Conservation (phyloP, 2,888 invertebrate genomes). For the Charanyca ferruginea region DNA sequence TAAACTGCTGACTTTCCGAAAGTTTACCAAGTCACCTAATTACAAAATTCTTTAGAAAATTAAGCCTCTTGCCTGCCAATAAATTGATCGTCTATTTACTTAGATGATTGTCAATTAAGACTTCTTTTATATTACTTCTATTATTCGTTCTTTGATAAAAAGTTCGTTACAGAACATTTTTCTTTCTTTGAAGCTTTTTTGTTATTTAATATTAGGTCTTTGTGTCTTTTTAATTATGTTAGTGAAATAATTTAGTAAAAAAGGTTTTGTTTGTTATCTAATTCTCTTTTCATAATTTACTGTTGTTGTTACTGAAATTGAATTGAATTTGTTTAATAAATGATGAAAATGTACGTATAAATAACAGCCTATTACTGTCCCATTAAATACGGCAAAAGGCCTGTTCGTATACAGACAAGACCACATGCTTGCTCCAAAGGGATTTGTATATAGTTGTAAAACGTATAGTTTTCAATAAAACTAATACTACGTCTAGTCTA, state of each 20-base stretch:
- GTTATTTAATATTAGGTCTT: neutral
- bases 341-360: no score
- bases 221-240: neutral
- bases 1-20: neutral
- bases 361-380: no score
- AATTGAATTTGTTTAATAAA: no score
- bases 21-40: slow-evolving; percentile 5
- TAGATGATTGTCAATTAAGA: slow-evolving; percentile 40
- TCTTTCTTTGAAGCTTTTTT: slow-evolving; percentile 17
- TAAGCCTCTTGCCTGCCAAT: slow-evolving; percentile 22
- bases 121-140: slow-evolving; percentile 12
- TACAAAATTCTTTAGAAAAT: slow-evolving; percentile 22
- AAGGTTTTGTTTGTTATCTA: neutral
- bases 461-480: no score
- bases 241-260: neutral
- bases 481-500: no score
- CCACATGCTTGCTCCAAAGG: no score
- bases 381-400: no score
- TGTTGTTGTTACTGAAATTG: no score
- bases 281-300: no score
- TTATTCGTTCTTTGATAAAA: slow-evolving; percentile 17
- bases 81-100: slow-evolving; percentile 26
- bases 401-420: no score
- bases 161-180: slow-evolving; percentile 12
- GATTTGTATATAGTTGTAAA: no score